Percentiles rank a stretch among this genome's conserved stretches.
These are phyloP conservation scores for Calliopsis andreniformis DNA, from an alignment of 1,140 invertebrate genomes.

Conservation along the genomic window DNA sequence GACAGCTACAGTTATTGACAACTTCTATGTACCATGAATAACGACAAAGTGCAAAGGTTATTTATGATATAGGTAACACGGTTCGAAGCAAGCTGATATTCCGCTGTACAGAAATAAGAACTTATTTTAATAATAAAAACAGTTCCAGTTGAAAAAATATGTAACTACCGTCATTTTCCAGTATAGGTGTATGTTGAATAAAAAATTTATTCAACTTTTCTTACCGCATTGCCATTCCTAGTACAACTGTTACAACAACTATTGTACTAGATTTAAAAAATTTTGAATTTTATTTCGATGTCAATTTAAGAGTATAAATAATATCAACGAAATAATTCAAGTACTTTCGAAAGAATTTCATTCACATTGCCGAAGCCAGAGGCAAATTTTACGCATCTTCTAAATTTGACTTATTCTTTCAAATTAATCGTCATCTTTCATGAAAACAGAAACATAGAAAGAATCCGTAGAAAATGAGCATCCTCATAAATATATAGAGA, in stretches of 20 bases:
- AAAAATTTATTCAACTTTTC: neutral
- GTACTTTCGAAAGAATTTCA: neutral
- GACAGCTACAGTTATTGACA: conserved; percentile 41
- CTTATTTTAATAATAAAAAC: neutral
- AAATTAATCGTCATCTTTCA: neutral
- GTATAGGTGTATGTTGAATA: conserved; percentile 3
- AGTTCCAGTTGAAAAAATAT: neutral
- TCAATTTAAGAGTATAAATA: too few relatives aligned
- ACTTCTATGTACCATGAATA: conserved; percentile 30
- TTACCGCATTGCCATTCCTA: neutral
- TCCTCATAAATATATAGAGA: conserved; percentile 50
- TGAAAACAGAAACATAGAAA: neutral
- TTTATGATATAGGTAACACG: conserved; percentile 45
- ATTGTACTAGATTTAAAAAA: too few relatives aligned
- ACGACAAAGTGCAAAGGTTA: conserved; percentile 56
- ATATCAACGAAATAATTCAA: too few relatives aligned
- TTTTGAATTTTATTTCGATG: too few relatives aligned
- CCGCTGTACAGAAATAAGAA: neutral
- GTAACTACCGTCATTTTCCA: neutral
- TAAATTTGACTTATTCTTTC: neutral
- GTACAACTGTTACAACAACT: too few relatives aligned
- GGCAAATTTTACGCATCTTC: neutral
- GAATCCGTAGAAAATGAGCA: conserved; percentile 30
- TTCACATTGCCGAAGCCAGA: too few relatives aligned
- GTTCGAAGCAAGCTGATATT: neutral